phyloP scores from a whole-genome alignment of 2,797 vertebrate genomes.

The Liasis olivaceus region DNA sequence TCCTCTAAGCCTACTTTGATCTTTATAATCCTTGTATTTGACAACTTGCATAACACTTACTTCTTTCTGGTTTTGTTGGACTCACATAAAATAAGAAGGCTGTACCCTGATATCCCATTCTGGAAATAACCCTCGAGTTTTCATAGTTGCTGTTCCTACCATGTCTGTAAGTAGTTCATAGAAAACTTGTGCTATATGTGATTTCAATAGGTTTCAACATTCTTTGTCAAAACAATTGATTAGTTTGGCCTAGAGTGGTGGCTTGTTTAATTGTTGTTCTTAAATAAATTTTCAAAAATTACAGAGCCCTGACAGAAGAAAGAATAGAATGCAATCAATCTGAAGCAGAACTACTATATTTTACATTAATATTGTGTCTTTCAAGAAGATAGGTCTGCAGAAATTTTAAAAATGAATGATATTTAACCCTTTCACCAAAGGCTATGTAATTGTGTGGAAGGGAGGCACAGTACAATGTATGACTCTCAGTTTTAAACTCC shows the following conservation, averaged over 20 bases:
- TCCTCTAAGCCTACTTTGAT: constrained; percentile 11
- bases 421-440: background rate
- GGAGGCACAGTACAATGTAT: background rate
- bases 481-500: background rate
- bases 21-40: constrained; percentile 26
- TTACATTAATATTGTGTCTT: background rate
- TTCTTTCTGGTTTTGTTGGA: constrained; percentile 34
- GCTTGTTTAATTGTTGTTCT: background rate
- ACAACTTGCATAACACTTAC: constrained; percentile 6
- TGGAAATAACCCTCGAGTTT: constrained; percentile 38
- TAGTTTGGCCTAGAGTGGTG: background rate
- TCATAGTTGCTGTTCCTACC: constrained; percentile 40
- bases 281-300: constrained; percentile 23
- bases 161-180: constrained; percentile 38
- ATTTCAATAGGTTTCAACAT: constrained; percentile 41
- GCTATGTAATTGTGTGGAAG: background rate
- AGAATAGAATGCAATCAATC: constrained; percentile 4
- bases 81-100: constrained; percentile 43
- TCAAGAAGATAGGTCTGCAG: background rate
- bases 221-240: constrained; percentile 7
- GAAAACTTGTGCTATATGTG: constrained; percentile 7
- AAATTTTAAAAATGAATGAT: background rate
- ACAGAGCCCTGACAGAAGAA: background rate
- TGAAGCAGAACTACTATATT: background rate
- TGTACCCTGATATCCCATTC: constrained; percentile 20